Evolutionary conservation across 2,888 invertebrate genomes (phyloP).

Genomic region (Charanyca ferruginea): DNA sequence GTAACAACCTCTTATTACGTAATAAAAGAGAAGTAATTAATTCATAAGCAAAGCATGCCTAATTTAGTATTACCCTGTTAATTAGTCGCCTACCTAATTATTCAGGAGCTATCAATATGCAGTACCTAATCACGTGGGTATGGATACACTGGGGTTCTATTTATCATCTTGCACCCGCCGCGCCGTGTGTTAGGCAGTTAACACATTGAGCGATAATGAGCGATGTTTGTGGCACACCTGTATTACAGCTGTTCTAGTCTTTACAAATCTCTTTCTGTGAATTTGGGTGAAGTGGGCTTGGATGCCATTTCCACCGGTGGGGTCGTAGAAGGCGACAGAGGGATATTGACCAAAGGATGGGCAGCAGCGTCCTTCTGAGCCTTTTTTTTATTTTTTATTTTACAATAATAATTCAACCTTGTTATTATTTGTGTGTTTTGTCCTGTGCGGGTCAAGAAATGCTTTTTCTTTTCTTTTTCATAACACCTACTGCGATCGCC

Average conservation of each 20-base stretch:
- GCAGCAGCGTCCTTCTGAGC: too few relatives aligned
- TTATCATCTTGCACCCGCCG: conserved; percentile 57
- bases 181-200: conserved; percentile 42
- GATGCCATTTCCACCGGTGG: too few relatives aligned
- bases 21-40: conserved; percentile 40
- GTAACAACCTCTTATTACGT: conserved; percentile 10
- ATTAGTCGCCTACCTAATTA: conserved; percentile 64
- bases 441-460: too few relatives aligned
- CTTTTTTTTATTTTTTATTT: too few relatives aligned
- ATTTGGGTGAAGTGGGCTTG: too few relatives aligned
- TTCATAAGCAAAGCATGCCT: conserved; percentile 49
- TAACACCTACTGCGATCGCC: too few relatives aligned
- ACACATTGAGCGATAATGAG: conserved; percentile 29
- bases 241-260: not conserved
- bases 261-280: too few relatives aligned
- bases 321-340: too few relatives aligned
- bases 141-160: conserved; percentile 50
- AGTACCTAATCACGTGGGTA: conserved; percentile 56
- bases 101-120: conserved; percentile 73
- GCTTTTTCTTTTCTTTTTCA: too few relatives aligned
- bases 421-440: too few relatives aligned
- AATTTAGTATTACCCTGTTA: conserved; percentile 47
- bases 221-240: not conserved
- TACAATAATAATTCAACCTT: too few relatives aligned
- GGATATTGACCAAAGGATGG: too few relatives aligned